Evolutionary conservation across 2,797 vertebrate species (phyloP), one percentile per base, ranked within the genome.

Genomic region (Calcarius lapponicus): DNA sequence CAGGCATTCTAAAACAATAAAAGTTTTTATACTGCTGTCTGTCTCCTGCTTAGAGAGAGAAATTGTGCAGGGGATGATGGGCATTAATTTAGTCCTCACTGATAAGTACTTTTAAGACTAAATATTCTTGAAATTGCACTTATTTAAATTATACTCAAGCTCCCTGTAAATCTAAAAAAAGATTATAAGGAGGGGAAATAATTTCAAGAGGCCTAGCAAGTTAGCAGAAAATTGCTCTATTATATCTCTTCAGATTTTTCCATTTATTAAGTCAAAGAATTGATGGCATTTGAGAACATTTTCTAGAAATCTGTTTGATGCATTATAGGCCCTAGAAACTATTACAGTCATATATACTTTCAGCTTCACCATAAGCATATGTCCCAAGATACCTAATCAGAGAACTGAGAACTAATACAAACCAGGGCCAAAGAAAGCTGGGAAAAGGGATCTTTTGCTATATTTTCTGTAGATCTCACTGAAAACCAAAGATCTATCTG

Each of bases 111-210:
- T 94, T 60, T 80, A 93, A 91, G 34, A 92, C 57, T 79, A 92
- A 94, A 94, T 86, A 96, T 86, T 92, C 80, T 90, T 92, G 70
- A 92, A 94, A 92, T 84, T 88, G 48, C 36, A 86, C 50, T 90
- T 80, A 90, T 74, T 94, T 78, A 94, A 95, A 96, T 87, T 80
- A 85, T 20, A 71, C 22, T 93, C 50, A 67, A 92, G 32, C 28
- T 89, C 69, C 67, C 53, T 45, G 32, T 78, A 92, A 86, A 91
- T 51, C 54, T 80, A 54, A 86, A 92, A 93, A 91, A 95, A 79
- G 7, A 76, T 69, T 72, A 45, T n/a, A 4, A 65, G 32, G 65
- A 50, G 6, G 5, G 4, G 19, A 66, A 81, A 85, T 87, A 2
- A 83, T 87, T 87, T 93, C 65, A 86, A 81, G 62, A 90, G 21